Evolutionary conservation across 2,888 invertebrate species (phyloP), one percentile per base, ranked within the genome.

Genomic region (Tupiocoris notatus): DNA sequence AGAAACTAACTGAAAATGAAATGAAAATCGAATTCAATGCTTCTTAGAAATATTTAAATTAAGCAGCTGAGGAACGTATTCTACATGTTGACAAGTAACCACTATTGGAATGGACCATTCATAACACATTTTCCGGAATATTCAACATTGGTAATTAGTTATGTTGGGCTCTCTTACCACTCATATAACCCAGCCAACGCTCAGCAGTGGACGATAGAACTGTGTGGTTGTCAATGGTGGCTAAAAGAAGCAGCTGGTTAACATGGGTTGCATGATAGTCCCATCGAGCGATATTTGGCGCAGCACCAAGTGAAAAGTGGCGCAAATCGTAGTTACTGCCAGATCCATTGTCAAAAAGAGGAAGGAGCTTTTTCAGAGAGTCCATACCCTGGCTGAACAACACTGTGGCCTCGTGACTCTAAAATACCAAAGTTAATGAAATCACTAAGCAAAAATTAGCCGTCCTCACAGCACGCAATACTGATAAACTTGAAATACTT

Each of bases 241-340:
- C 91, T 22, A 98, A 86, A 76, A 96, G 87, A 79, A 98, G 89
- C 79, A 97, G 87, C 64, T 99, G 97, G 86, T 97, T 98, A 22
- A 99, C 92, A 84, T 99, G 99, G 0, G 98, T 97, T 0, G 96
- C 94, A 85, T 99, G 99, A 84, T 99, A 99, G 84, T 99, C 99
- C 96, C 98, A 98, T 76, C 99, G 87, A 0, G 99, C 99, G 78
- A 98, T 87, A 84, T 99, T 99, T 0, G 96, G 96, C 23, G 94
- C 92, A 18, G 92, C 91, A 20, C 93, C 92, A 54, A 96, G 85
- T 0, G 94, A 94, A 82, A 96, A 90, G 84, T 99, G 99, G 16
- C 98, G 87, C 71, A 99, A 87, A 86, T 99, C 99, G 83, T 99
- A 99, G 79, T 95, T 91, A 9, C 81, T 81, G 79, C 95, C 96